Evolutionary conservation across 2,113 vertebrate genomes (phyloP), one percentile per base, ranked within the genome.

Genomic region (Eulemur macaco): DNA sequence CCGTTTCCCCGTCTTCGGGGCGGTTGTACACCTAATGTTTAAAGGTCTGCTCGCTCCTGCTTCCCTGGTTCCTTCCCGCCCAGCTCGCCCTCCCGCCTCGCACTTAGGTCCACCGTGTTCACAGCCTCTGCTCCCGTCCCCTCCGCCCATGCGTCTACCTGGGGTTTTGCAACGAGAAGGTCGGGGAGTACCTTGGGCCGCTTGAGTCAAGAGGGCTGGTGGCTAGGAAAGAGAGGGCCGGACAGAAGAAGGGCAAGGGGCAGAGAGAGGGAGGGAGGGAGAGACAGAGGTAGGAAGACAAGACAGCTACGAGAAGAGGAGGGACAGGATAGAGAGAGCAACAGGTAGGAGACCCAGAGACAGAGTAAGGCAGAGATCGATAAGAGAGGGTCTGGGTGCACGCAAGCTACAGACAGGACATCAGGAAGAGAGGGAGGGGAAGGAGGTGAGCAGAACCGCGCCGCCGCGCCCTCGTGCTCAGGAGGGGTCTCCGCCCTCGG

Each of bases 401-500:
- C 52, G 9, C 20, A 76, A 42, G 9, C 63, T 21, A 34, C 73
- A 71, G 71, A 21, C 73, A 60, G 37, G 54, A 73, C 69, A 42
- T 63, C 66, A n/a, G 42, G 5, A 81, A 60, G 63, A 31, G 47
- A 15, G 42, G 58, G 47, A n/a, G 54, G 52, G 52, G 21, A 77
- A 21, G 27, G 63, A 20, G 42, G n/a, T 2, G 10, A 5, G 27
- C 52, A 23, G 45, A 60, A 15, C 39, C 6, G 39, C 8, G 8
- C 25, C 58, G 47, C 54, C 42, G 17, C 54, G 17, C 34, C 39
- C 18, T 17, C 52, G 11, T 18, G 74, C 69, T 91, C 37, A 8
- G 50, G 87, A 91, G 54, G 23, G 54, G 47, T 89, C 78, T 90
- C 94, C 31, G 56, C 86, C 69, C 91, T 92, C 37, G 4, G 89